These are phyloP conservation scores for Amphipoea lucens DNA, from an alignment of 2,888 invertebrate species.

Conservation along the genomic window DNA sequence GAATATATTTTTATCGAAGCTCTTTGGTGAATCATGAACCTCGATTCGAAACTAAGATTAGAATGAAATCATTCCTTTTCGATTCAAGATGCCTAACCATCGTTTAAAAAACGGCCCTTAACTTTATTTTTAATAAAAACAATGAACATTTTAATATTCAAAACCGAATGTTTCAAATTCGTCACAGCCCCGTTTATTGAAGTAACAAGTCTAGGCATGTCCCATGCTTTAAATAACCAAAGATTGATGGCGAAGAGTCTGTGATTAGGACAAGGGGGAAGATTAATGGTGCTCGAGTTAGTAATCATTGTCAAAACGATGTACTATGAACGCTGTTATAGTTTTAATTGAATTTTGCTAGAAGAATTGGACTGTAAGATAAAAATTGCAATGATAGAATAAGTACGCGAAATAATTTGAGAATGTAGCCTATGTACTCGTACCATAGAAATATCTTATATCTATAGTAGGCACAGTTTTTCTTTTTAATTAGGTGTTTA, in stretches of 20 bases:
- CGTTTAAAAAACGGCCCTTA: neutral
- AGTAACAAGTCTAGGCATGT: slow-evolving; percentile 72
- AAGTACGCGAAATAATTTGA: neutral
- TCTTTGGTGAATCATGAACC: neutral
- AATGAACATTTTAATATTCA: slow-evolving; percentile 53
- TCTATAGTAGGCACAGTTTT: neutral
- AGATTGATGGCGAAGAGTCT: slow-evolving; percentile 83
- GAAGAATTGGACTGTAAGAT: neutral
- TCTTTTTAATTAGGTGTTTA: no score
- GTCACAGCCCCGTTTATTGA: slow-evolving; percentile 67
- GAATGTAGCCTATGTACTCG: neutral
- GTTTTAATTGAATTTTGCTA: slow-evolving; percentile 54
- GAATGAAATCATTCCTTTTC: neutral
- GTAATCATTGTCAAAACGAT: slow-evolving; percentile 71
- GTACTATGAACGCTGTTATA: slow-evolving; percentile 45
- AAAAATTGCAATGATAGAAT: neutral
- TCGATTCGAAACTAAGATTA: neutral
- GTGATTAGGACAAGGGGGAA: slow-evolving; percentile 82
- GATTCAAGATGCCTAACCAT: neutral
- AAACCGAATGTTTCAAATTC: slow-evolving; percentile 66
- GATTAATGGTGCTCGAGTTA: slow-evolving; percentile 74
- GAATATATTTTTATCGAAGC: neutral
- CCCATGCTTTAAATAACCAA: slow-evolving; percentile 74
- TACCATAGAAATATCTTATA: neutral
- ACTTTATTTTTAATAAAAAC: neutral